phyloP scores from a whole-genome alignment of 2,797 vertebrate species.

The Darevskia mixta region DNA sequence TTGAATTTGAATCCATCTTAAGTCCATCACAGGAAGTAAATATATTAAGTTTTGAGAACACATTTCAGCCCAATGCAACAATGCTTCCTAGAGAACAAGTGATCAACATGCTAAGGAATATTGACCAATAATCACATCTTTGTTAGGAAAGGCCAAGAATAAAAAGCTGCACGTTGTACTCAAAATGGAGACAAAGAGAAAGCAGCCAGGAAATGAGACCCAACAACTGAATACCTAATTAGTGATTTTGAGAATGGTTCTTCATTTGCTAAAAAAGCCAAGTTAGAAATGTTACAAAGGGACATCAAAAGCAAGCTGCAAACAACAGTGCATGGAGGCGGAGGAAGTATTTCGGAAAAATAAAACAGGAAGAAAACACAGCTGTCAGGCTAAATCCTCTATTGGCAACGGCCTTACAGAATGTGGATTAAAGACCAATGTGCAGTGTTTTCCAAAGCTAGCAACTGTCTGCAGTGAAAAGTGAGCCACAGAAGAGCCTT shows the following conservation, averaged over 20 bases:
- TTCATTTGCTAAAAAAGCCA: constrained; percentile 32
- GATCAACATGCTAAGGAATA: constrained; percentile 19
- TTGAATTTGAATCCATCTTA: constrained; percentile 12
- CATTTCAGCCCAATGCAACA: constrained; percentile 17
- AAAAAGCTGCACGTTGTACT: constrained; percentile 18
- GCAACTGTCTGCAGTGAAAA: background rate
- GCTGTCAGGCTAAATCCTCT: constrained; percentile 34
- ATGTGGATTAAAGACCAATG: constrained; percentile 5
- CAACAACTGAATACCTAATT: background rate
- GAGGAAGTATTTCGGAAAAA: background rate
- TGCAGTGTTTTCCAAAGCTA: constrained; percentile 39
- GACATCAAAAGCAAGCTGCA: constrained; percentile 39
- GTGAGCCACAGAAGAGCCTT: background rate
- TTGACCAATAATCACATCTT: background rate
- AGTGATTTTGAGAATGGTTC: constrained; percentile 19
- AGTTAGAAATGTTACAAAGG: constrained; percentile 26
- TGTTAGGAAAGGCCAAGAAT: constrained; percentile 41
- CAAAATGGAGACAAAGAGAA: background rate
- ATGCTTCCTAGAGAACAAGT: constrained; percentile 33
- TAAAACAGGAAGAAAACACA: constrained; percentile 44
- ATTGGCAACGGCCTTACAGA: constrained; percentile 47
- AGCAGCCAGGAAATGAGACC: constrained; percentile 37
- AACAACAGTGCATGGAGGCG: constrained; percentile 34
- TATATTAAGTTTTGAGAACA: background rate
- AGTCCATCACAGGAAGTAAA: background rate